Percentiles rank a stretch among this genome's conserved stretches.
Conservation (phyloP, 2,888 invertebrate genomes). For the Phorcus lineatus region DNA sequence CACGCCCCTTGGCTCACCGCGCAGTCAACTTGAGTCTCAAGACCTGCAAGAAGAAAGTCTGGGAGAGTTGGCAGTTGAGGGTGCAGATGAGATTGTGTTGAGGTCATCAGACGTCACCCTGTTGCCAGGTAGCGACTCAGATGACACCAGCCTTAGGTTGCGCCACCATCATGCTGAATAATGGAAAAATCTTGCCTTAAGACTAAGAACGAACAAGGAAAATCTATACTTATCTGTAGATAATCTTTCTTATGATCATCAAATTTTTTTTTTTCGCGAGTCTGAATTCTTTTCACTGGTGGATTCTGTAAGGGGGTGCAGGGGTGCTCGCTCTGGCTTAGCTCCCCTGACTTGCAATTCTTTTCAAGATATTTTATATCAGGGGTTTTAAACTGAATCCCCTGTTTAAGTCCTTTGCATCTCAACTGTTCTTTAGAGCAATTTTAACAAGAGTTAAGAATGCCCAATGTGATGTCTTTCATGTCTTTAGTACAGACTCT, state of each 20-base stretch:
- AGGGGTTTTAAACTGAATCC: no score
- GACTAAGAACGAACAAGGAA: background rate
- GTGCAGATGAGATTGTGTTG: background rate
- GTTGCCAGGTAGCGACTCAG: background rate
- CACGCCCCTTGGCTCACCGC: background rate
- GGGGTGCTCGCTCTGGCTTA: no score
- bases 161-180: background rate
- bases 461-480: background rate
- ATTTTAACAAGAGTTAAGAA: background rate
- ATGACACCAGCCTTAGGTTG: background rate
- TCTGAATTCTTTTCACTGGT: no score
- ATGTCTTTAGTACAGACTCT: background rate
- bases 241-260: no score
- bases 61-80: background rate
- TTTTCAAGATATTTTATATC: no score
- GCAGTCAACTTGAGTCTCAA: background rate
- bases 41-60: slow-evolving; percentile 18
- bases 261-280: no score
- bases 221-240: background rate
- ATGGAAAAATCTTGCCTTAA: background rate
- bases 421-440: no score
- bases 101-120: slow-evolving; percentile 19
- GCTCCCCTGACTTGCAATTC: no score
- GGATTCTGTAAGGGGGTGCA: no score
- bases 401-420: no score